Evolutionary conservation across 2,888 invertebrate genomes (phyloP).

Genomic region (Brachyopa scutellaris): DNA sequence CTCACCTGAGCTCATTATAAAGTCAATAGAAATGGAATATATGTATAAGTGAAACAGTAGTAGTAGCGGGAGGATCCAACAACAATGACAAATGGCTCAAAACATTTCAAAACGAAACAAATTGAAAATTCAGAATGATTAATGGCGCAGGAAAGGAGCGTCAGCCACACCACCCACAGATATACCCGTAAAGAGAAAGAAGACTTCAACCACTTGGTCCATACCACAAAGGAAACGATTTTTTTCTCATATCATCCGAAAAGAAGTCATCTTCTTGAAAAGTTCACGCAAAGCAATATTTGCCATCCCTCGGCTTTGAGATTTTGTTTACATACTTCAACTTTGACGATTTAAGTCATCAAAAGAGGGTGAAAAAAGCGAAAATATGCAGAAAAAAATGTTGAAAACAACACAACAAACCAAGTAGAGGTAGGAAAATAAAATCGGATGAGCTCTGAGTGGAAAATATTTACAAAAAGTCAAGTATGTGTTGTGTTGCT

Average conservation of each 20-base stretch:
- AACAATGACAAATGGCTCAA: slow-evolving; percentile 55
- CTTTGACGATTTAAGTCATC: slow-evolving; percentile 40
- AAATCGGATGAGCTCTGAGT: slow-evolving; percentile 7
- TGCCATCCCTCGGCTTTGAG: slow-evolving; percentile 40
- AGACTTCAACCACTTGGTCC: background rate
- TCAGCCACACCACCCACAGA: background rate
- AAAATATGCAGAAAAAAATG: background rate
- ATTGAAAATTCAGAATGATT: slow-evolving; percentile 71
- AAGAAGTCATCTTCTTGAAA: slow-evolving; percentile 49
- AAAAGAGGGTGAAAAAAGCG: slow-evolving; percentile 2
- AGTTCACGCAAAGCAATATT: slow-evolving; percentile 52
- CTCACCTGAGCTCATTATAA: slow-evolving; percentile 64
- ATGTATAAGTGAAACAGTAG: slow-evolving; percentile 35
- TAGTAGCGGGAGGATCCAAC: background rate
- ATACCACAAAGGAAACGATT: slow-evolving; percentile 10
- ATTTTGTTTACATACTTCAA: slow-evolving; percentile 59
- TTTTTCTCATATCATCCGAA: background rate
- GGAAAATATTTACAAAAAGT: slow-evolving; percentile 11
- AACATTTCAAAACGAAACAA: slow-evolving; percentile 60
- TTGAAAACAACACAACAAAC: background rate
- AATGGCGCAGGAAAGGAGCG: slow-evolving; percentile 31
- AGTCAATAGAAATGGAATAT: slow-evolving; percentile 58
- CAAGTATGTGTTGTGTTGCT: too few species aligned
- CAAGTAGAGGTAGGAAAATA: background rate
- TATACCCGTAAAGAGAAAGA: background rate